Conservation (phyloP, 2,797 vertebrate genomes). For the Enteromius fasciolatus region DNA sequence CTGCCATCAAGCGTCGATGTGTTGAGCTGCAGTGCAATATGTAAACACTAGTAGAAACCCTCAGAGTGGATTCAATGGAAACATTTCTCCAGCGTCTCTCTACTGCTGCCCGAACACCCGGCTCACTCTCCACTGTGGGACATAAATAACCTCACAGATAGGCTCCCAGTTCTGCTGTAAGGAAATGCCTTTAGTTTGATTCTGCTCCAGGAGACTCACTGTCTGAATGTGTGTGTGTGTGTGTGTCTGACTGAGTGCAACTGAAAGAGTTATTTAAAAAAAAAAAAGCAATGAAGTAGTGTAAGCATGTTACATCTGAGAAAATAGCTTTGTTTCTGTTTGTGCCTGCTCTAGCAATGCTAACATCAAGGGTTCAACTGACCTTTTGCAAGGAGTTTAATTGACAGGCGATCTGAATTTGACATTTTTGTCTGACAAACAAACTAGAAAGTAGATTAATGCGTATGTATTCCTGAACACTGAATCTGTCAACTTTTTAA, state of each 20-base stretch:
- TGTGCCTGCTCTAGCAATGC: background rate
- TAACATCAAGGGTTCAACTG: background rate
- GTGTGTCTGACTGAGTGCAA: constrained; percentile 12
- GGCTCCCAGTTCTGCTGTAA: constrained; percentile 32
- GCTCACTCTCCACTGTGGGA: constrained; percentile 8
- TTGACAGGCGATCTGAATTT: background rate
- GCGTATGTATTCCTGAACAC: too few relatives aligned
- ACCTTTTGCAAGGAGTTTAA: background rate
- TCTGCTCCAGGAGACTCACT: constrained; percentile 26
- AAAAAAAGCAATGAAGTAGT: background rate
- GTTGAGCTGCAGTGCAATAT: constrained; percentile 6
- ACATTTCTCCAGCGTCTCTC: constrained; percentile 13
- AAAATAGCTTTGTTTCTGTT: constrained; percentile 4
- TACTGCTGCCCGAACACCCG: constrained; percentile 15
- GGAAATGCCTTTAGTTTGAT: constrained; percentile 46
- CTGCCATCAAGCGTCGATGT: constrained; percentile 50
- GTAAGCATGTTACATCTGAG: background rate
- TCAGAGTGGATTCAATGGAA: constrained; percentile 17
- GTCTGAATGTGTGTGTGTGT: constrained; percentile 23
- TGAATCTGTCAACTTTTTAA: background rate
- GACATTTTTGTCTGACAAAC: background rate
- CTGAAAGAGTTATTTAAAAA: background rate
- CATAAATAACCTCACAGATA: constrained; percentile 47
- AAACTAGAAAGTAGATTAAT: too few relatives aligned
- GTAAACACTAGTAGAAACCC: constrained; percentile 6